Percentiles rank a stretch among this genome's conserved stretches.
phyloP scores from a whole-genome alignment of 2,888 invertebrate genomes.

The Miltochrista miniata region DNA sequence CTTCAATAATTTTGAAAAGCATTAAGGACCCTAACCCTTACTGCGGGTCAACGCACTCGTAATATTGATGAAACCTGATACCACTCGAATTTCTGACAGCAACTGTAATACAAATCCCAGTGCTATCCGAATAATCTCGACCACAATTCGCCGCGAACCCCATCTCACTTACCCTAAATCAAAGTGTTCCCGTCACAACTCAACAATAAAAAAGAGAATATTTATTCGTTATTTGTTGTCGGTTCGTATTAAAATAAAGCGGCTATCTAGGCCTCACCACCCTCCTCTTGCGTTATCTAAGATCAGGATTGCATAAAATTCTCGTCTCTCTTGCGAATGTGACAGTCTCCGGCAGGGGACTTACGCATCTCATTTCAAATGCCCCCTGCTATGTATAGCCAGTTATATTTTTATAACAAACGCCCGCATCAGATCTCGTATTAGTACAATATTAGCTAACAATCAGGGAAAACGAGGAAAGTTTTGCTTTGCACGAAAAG shows the following conservation, averaged over 20 bases:
- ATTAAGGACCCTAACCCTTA: conserved; percentile 26
- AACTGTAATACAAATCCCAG: conserved; percentile 70
- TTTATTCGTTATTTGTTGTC: conserved; percentile 82
- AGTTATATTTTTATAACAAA: conserved; percentile 43
- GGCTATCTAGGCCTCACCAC: conserved; percentile 76
- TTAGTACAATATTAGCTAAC: conserved; percentile 23
- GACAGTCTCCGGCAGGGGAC: conserved; percentile 61
- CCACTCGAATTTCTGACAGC: conserved; percentile 60
- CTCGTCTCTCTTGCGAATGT: conserved; percentile 72
- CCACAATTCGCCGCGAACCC: conserved; percentile 74
- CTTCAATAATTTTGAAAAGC: conserved; percentile 44
- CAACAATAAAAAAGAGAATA: conserved; percentile 78
- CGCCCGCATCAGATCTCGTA: conserved; percentile 24
- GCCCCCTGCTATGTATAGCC: conserved; percentile 42
- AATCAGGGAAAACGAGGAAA: conserved; percentile 11
- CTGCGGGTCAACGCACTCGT: conserved; percentile 50
- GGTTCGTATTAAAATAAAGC: conserved; percentile 82
- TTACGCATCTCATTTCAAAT: conserved; percentile 69
- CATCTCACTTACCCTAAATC: conserved; percentile 74
- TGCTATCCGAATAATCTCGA: conserved; percentile 69
- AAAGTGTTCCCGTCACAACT: conserved; percentile 73
- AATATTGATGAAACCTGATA: conserved; percentile 71
- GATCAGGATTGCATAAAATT: conserved; percentile 80
- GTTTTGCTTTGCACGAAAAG: conserved; percentile 4
- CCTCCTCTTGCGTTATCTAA: conserved; percentile 74